These are phyloP conservation scores for Dufourea novaeangliae DNA, from an alignment of 1,140 invertebrate genomes.

Conservation along the genomic window DNA sequence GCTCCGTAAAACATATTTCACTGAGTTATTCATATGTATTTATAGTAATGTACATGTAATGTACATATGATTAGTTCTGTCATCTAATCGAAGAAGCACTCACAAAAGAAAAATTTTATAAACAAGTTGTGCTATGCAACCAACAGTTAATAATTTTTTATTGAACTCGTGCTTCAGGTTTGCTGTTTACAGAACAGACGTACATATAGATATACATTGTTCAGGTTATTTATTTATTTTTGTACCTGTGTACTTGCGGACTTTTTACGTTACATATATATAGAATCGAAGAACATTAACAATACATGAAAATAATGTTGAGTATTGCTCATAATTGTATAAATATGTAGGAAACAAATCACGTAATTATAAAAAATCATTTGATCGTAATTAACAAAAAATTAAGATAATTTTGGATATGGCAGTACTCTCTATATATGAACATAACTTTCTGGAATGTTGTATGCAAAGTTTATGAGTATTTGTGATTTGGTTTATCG, in stretches of 20 bases:
- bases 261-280: not conserved
- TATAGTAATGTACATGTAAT: slow-evolving; percentile 62
- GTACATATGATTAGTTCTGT: slow-evolving; percentile 52
- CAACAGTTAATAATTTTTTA: slow-evolving; percentile 28
- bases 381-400: slow-evolving; percentile 25
- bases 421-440: slow-evolving; percentile 45
- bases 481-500: slow-evolving; percentile 49
- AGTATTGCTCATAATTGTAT: slow-evolving; percentile 34
- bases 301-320: slow-evolving; percentile 23
- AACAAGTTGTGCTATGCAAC: slow-evolving; percentile 44
- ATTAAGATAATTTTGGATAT: slow-evolving; percentile 6
- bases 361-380: slow-evolving; percentile 18
- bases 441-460: slow-evolving; percentile 58
- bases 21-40: slow-evolving; percentile 16
- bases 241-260: slow-evolving; percentile 29
- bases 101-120: slow-evolving; percentile 42
- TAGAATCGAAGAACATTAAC: slow-evolving; percentile 15
- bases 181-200: slow-evolving; percentile 38
- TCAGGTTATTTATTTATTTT: slow-evolving; percentile 27
- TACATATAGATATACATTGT: slow-evolving; percentile 65
- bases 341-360: slow-evolving; percentile 2
- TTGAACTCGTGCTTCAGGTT: slow-evolving; percentile 37
- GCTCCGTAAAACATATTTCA: slow-evolving; percentile 24
- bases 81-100: slow-evolving; percentile 45
- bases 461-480: slow-evolving; percentile 39